Evolutionary conservation across 2,888 invertebrate species (phyloP).

Genomic region (Platycheirus albimanus): DNA sequence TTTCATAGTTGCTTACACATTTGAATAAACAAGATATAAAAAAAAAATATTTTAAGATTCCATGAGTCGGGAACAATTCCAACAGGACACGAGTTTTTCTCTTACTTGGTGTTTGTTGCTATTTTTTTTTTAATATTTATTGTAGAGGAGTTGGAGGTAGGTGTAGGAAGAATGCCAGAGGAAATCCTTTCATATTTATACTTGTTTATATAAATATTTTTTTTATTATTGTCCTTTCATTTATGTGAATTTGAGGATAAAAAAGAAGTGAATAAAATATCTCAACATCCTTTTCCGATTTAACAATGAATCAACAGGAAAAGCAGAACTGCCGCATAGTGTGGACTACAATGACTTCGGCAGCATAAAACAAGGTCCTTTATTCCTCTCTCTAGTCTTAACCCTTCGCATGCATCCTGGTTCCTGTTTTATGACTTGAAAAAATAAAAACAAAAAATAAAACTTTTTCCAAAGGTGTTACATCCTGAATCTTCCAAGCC

Average conservation of each 20-base stretch:
- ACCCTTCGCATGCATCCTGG: slow-evolving; percentile 19
- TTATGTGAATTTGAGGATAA: slow-evolving; percentile 41
- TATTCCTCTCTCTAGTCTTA: not conserved
- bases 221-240: slow-evolving; percentile 42
- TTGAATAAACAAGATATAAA: slow-evolving; percentile 37
- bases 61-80: slow-evolving; percentile 33
- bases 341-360: slow-evolving; percentile 24
- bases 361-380: slow-evolving; percentile 18
- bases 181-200: slow-evolving; percentile 59
- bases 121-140: slow-evolving; percentile 10
- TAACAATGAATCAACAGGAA: slow-evolving; percentile 71
- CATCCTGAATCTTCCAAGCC: slow-evolving; percentile 61
- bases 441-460: no score
- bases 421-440: slow-evolving; percentile 45
- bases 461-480: slow-evolving; percentile 62
- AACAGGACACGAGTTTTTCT: slow-evolving; percentile 6
- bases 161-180: slow-evolving; percentile 29
- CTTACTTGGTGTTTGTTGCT: not conserved
- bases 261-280: slow-evolving; percentile 55
- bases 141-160: no score
- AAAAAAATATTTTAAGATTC: slow-evolving; percentile 18
- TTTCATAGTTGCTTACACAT: slow-evolving; percentile 55
- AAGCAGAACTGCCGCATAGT: slow-evolving; percentile 61
- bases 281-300: slow-evolving; percentile 65
- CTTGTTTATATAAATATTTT: slow-evolving; percentile 30